These are phyloP conservation scores for Poecilia wingei DNA, from an alignment of 2,797 vertebrate species.

Conservation along the genomic window DNA sequence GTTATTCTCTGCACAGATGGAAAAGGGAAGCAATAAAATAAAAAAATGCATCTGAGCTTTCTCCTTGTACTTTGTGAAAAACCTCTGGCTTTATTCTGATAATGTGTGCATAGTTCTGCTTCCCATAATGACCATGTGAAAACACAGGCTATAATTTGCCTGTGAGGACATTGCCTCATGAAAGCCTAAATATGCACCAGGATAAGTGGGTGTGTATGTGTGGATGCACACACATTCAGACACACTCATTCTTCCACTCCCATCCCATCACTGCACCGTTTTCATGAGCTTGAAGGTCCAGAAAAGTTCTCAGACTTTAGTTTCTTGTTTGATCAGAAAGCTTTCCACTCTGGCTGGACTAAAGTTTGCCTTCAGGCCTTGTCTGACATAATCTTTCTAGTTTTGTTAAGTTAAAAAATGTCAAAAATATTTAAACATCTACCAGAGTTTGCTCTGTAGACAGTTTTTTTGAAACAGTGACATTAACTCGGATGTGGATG, in stretches of 20 bases:
- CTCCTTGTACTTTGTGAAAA: constrained; percentile 28
- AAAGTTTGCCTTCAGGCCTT: background rate
- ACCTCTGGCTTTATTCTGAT: constrained; percentile 56
- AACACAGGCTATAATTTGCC: constrained; percentile 58
- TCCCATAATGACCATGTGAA: constrained; percentile 60
- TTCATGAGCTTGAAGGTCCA: constrained; percentile 12
- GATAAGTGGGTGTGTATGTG: background rate
- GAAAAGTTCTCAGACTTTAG: background rate
- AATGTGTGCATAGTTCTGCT: constrained; percentile 47
- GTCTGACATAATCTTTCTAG: background rate
- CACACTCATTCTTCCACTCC: background rate
- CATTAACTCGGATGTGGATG: background rate
- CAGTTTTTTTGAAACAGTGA: too few species aligned
- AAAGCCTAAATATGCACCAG: constrained; percentile 30
- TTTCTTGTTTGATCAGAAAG: constrained; percentile 7
- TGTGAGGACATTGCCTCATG: constrained; percentile 41
- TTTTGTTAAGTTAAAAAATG: background rate
- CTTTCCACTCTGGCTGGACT: background rate
- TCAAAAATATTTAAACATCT: background rate
- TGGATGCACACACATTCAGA: background rate
- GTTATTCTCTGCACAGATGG: constrained; percentile 9
- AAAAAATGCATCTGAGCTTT: constrained; percentile 26
- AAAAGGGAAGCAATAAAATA: constrained; percentile 20
- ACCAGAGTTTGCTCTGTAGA: background rate
- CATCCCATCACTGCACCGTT: constrained; percentile 16